Conservation (phyloP, 2,888 invertebrate genomes). For the Ennomos quercinarius region DNA sequence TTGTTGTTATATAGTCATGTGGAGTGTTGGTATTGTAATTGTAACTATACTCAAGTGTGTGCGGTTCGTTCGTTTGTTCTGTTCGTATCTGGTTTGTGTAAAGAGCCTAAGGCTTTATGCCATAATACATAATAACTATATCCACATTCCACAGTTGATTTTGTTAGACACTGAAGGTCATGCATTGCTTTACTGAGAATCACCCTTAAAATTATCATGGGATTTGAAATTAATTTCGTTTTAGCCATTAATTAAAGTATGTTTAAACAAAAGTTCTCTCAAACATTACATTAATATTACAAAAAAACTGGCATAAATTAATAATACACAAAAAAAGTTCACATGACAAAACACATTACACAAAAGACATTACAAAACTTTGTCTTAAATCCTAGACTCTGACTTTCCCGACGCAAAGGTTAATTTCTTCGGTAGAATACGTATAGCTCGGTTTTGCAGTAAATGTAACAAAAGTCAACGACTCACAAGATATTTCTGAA, state of each 20-base stretch:
- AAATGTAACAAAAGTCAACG: slow-evolving; percentile 21
- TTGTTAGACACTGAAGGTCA: too few relatives aligned
- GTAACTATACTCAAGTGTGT: slow-evolving; percentile 23
- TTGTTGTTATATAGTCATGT: slow-evolving; percentile 19
- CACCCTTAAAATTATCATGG: too few relatives aligned
- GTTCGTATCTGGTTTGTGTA: slow-evolving; percentile 25
- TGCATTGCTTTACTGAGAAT: too few relatives aligned
- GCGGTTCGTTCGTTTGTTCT: slow-evolving; percentile 30
- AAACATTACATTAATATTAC: too few relatives aligned
- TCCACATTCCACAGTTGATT: too few relatives aligned
- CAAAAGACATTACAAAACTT: slow-evolving; percentile 6
- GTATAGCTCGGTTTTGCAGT: slow-evolving; percentile 9
- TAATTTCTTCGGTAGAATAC: slow-evolving; percentile 14
- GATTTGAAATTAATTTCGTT: too few relatives aligned
- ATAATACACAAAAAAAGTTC: too few relatives aligned
- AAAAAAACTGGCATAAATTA: too few relatives aligned
- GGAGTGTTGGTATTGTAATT: slow-evolving; percentile 18
- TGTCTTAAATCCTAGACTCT: slow-evolving; percentile 4
- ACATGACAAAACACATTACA: too few relatives aligned
- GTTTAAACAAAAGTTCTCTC: too few relatives aligned
- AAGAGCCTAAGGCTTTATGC: slow-evolving; percentile 23
- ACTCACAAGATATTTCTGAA: slow-evolving; percentile 25
- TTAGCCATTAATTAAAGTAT: too few relatives aligned
- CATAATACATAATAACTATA: not conserved
- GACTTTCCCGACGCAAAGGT: slow-evolving; percentile 3